These are phyloP conservation scores for Sparus aurata DNA, from an alignment of 2,797 vertebrate genomes.

Conservation along the genomic window DNA sequence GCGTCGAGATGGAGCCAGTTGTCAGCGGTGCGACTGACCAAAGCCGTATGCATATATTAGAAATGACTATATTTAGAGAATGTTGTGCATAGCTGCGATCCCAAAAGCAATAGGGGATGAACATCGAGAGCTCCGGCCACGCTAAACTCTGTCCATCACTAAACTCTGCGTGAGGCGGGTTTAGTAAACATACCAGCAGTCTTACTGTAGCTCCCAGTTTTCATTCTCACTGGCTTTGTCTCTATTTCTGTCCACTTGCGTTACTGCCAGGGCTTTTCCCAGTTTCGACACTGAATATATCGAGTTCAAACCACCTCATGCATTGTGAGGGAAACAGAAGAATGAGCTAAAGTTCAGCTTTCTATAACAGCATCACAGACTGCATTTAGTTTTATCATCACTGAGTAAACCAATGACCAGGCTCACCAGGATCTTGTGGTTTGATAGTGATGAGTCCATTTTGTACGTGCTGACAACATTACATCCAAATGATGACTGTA, in stretches of 20 bases:
- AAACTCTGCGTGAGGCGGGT: conserved; percentile 19
- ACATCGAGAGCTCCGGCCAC: conserved; percentile 40
- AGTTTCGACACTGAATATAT: neutral
- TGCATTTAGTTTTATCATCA: neutral
- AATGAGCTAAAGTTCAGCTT: conserved; percentile 1
- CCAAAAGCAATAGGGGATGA: conserved; percentile 61
- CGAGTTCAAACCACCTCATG: conserved; percentile 18
- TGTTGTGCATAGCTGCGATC: conserved; percentile 69
- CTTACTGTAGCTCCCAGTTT: conserved; percentile 18
- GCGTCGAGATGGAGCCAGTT: conserved; percentile 60
- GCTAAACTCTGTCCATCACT: conserved; percentile 45
- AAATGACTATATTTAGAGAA: conserved; percentile 80
- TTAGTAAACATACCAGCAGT: conserved; percentile 28
- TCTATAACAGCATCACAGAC: neutral
- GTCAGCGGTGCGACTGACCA: conserved; percentile 71
- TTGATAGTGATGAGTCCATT: neutral
- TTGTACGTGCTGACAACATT: conserved; percentile 21
- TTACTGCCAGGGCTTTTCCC: conserved; percentile 8
- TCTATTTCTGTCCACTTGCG: conserved; percentile 37
- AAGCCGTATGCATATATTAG: conserved; percentile 65
- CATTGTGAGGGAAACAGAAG: neutral
- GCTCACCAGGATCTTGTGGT: neutral
- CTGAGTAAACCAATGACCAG: neutral
- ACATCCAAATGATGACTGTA: conserved; percentile 17
- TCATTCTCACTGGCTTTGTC: conserved; percentile 29